Conservation (phyloP, 64 coral and sea anemone genomes). For the Montipora foliosa region DNA sequence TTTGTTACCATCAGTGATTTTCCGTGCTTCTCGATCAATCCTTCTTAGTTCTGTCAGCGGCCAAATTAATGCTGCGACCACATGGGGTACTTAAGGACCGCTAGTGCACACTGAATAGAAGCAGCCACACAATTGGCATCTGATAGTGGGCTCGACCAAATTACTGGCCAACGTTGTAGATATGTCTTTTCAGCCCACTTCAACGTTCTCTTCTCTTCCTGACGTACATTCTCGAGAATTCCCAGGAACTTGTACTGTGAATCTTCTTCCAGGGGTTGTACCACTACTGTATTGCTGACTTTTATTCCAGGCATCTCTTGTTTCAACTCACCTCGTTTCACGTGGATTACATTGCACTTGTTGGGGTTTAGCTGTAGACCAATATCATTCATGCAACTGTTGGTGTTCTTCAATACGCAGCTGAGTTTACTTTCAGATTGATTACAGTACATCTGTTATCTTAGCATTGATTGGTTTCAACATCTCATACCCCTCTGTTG, state of each 20-base stretch:
- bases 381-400: conserved; percentile 32
- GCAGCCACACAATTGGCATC: not conserved
- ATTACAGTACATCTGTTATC: conserved; percentile 23
- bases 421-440: conserved; percentile 13
- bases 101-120: conserved; percentile 25
- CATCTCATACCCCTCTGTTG: conserved; percentile 11
- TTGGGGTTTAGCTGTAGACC: conserved; percentile 8
- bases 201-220: conserved; percentile 42
- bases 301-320: not conserved
- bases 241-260: conserved; percentile 46
- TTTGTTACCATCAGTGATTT: too few species aligned
- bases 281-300: conserved; percentile 2
- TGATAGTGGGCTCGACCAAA: conserved; percentile 15
- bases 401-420: conserved; percentile 21
- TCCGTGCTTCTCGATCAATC: conserved; percentile 24
- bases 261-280: conserved; percentile 23
- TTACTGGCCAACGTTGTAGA: conserved; percentile 28
- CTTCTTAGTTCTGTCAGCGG: conserved; percentile 4
- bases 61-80: conserved; percentile 11
- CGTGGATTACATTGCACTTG: conserved; percentile 28
- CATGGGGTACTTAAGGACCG: conserved; percentile 9
- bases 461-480: conserved; percentile 17
- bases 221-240: not conserved
- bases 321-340: conserved; percentile 15
- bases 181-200: conserved; percentile 53